phyloP scores from a whole-genome alignment of 2,888 invertebrate species.

The Charanyca ferruginea region DNA sequence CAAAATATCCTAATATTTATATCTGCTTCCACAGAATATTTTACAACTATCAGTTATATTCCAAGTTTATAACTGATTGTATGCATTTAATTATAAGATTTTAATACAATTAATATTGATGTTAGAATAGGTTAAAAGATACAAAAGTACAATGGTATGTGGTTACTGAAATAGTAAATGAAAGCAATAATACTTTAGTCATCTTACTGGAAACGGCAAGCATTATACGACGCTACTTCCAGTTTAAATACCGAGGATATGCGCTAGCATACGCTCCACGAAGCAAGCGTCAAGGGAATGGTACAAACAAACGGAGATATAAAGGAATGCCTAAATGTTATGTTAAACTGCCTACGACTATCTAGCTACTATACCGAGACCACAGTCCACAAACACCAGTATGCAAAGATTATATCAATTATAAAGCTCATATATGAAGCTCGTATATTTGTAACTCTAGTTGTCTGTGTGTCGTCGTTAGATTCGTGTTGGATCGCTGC shows the following conservation, averaged over 20 bases:
- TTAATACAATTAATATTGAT: slow-evolving; percentile 43
- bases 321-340: slow-evolving; percentile 53
- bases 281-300: slow-evolving; percentile 45
- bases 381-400: slow-evolving; percentile 51
- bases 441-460: slow-evolving; percentile 53
- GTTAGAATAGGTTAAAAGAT: slow-evolving; percentile 56
- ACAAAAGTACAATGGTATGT: slow-evolving; percentile 56
- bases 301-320: slow-evolving; percentile 43
- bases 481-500: slow-evolving; percentile 65
- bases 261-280: slow-evolving; percentile 15
- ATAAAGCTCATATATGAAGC: slow-evolving; percentile 51
- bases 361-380: slow-evolving; percentile 54
- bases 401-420: slow-evolving; percentile 62
- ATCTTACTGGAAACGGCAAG: slow-evolving; percentile 26
- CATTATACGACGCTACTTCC: slow-evolving; percentile 4
- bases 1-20: slow-evolving; percentile 17
- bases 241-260: slow-evolving; percentile 3
- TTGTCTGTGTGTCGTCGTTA: slow-evolving; percentile 59
- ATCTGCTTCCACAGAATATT: slow-evolving; percentile 33
- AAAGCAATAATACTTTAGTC: slow-evolving; percentile 57
- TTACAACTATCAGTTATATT: slow-evolving; percentile 36
- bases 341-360: slow-evolving; percentile 64
- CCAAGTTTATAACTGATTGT: slow-evolving; percentile 25
- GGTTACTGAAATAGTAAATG: slow-evolving; percentile 54
- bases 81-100: slow-evolving; percentile 44